Percentiles rank a stretch among this genome's conserved stretches.
phyloP scores from a whole-genome alignment of 2,113 vertebrate genomes.

The Ardeotis arabs region DNA sequence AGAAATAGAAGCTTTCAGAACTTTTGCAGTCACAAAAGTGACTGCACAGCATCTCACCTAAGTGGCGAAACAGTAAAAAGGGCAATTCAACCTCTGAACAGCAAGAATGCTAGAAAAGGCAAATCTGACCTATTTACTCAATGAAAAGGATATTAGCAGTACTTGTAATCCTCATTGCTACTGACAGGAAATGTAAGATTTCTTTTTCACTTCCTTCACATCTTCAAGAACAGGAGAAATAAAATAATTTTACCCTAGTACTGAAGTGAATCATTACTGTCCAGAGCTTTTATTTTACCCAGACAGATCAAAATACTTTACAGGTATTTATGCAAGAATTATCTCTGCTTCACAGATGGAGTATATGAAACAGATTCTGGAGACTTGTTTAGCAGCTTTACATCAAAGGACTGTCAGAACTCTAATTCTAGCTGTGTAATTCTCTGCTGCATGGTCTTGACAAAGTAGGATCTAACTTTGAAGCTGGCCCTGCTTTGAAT shows the following conservation, averaged over 20 bases:
- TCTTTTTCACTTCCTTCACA: not conserved
- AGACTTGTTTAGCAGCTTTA: conserved; percentile 22
- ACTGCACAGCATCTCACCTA: not conserved
- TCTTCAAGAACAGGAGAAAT: not conserved
- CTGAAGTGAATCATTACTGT: not conserved
- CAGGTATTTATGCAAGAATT: conserved; percentile 38
- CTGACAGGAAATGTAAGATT: not conserved
- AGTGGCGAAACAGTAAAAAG: not conserved
- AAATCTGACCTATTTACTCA: not conserved
- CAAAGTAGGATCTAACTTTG: not conserved
- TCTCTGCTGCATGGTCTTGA: not conserved
- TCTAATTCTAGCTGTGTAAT: not conserved
- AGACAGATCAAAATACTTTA: conserved; percentile 34
- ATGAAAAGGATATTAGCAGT: not conserved
- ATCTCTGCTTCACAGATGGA: conserved; percentile 18
- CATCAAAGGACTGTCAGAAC: not conserved
- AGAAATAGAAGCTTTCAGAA: conserved; percentile 41
- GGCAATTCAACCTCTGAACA: not conserved
- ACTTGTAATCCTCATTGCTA: not conserved
- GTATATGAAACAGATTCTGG: not conserved
- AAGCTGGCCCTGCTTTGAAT: not conserved
- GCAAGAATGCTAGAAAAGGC: not conserved
- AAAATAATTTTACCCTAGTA: not conserved
- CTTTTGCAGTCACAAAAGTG: not conserved
- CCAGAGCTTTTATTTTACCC: conserved; percentile 1